A percentile compares a stretch with the other conserved stretches of the same genome.
These are phyloP conservation scores for Microctonus aethiopoides DNA, from an alignment of 2,888 invertebrate species.

Conservation along the genomic window DNA sequence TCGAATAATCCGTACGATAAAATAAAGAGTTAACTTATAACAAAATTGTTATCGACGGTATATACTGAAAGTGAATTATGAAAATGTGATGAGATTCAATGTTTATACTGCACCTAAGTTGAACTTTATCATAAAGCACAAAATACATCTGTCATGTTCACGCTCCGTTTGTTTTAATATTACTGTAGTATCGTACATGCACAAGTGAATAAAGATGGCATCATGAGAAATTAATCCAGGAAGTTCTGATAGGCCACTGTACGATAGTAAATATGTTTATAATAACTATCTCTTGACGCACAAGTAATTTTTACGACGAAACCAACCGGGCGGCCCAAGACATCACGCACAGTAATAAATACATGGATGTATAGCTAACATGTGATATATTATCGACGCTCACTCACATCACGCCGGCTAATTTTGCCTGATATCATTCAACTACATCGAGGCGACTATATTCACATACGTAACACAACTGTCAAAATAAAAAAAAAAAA, in stretches of 20 bases:
- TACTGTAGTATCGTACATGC: background rate
- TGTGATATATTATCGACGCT: slow-evolving; percentile 45
- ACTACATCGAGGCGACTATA: background rate
- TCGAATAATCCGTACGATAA: background rate
- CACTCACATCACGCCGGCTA: background rate
- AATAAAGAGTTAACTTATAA: background rate
- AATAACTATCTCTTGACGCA: slow-evolving; percentile 65
- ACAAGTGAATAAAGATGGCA: slow-evolving; percentile 8
- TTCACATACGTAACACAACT: background rate
- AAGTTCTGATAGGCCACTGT: slow-evolving; percentile 51
- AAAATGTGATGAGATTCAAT: background rate
- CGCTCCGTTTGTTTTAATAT: slow-evolving; percentile 17
- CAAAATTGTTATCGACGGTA: background rate
- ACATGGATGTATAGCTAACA: slow-evolving; percentile 10
- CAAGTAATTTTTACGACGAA: slow-evolving; percentile 66
- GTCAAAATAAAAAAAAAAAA: background rate
- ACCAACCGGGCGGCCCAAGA: slow-evolving; percentile 59
- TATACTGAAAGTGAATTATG: background rate
- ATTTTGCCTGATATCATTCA: slow-evolving; percentile 21
- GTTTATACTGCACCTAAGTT: background rate
- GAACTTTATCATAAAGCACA: background rate
- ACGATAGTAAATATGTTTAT: slow-evolving; percentile 35
- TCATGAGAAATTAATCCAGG: slow-evolving; percentile 56
- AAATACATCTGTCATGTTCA: slow-evolving; percentile 17
- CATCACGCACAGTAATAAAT: slow-evolving; percentile 57